Percentiles rank a stretch among this genome's conserved stretches.
Evolutionary conservation across 2,113 vertebrate genomes (phyloP).

Genomic region (Dipodomys merriami): DNA sequence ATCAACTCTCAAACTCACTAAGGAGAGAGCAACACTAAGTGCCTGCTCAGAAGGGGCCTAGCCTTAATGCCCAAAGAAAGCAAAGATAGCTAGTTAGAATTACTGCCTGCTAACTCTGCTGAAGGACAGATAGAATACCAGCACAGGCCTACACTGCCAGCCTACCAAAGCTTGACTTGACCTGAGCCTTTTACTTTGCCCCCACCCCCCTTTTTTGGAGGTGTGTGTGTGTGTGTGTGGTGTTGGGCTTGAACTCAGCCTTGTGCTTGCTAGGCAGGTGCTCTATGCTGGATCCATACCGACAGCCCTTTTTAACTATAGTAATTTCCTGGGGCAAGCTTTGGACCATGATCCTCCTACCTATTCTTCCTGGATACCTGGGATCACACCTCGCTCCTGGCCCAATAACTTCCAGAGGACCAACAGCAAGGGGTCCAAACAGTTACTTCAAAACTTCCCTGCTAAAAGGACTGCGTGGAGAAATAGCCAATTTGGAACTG

Average conservation of each 20-base stretch:
- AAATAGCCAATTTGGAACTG: neutral
- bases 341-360: no score
- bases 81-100: neutral
- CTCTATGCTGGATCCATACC: no score
- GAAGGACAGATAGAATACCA: neutral
- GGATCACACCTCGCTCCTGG: neutral
- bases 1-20: neutral
- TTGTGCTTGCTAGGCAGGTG: no score
- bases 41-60: neutral
- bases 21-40: rapidly evolving
- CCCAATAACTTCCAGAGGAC: neutral
- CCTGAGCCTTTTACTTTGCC: no score
- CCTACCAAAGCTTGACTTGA: neutral
- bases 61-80: neutral
- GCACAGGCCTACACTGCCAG: neutral
- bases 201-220: no score
- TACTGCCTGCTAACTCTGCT: neutral
- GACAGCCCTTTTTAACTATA: no score
- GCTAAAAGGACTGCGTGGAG: neutral
- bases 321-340: no score
- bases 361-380: no score
- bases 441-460: neutral
- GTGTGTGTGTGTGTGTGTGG: no score
- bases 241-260: no score
- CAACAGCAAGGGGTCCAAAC: neutral